Evolutionary conservation across 2,888 invertebrate species (phyloP), one percentile per base, ranked within the genome.

Genomic region (Drosophila cyrtoloma): DNA sequence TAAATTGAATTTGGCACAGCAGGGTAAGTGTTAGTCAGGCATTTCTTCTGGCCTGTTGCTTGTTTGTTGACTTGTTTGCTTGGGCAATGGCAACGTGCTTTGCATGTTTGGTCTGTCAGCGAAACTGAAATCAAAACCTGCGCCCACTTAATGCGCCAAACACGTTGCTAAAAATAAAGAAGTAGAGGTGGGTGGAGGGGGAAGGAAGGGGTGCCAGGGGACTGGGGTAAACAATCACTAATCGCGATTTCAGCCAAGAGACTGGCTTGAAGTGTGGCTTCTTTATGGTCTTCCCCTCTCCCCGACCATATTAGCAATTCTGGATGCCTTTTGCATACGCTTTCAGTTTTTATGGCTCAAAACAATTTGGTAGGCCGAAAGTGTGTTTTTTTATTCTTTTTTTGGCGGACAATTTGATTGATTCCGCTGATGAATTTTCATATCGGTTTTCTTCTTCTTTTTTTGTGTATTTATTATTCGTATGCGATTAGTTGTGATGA

Each of bases 81-180:
- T 57, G 32, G 47, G 26, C 51, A 60, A 30, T 50, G 65, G 63
- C 57, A 75, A 85, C 84, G 84, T 85, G 84, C 79, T 83, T 83
- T 79, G 84, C 88, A 84, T 84, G 77, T 73, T 59, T 42, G 32
- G 37, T 16, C 39, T 42, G 57, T 39, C 44, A 62, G 32, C 60
- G 66, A 73, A 69, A 69, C 78, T 75, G 75, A 68, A 77, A 74
- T 74, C 78, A 70, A 77, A 61, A 60, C 69, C 71, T 60, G 85
- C 75, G 71, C 80, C 75, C 88, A 84, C 74, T 84, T 84, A 81
- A 81, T 78, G 88, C 78, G 76, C 88, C 88, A 85, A 87, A 87
- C 88, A 84, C 86, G 84, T 84, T 80, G 72, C 73, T 55, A 37
- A 39, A 51, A 63, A 7, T n/a, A 37, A n/a, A 35, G 12, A 22